Evolutionary conservation across 2,113 vertebrate species (phyloP).

Genomic region (Nesogale talazaci): DNA sequence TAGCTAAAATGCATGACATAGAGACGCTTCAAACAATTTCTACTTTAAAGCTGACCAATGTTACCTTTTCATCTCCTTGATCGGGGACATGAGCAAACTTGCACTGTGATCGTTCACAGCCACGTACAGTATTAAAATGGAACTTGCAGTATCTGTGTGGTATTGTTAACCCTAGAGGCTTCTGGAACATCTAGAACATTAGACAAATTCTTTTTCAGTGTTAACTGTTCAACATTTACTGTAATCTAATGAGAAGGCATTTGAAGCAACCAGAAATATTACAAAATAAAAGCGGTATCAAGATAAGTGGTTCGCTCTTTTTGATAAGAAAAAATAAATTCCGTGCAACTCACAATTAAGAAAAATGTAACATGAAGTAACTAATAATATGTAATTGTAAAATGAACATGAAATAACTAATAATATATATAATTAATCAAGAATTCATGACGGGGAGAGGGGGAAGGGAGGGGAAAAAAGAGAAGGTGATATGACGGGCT

Average conservation of each 20-base stretch:
- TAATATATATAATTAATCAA: no score
- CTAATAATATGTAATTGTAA: neutral
- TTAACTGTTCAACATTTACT: constrained; percentile 46
- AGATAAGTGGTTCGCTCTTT: neutral
- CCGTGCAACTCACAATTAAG: constrained; percentile 31
- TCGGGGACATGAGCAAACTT: constrained; percentile 89
- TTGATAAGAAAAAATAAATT: constrained; percentile 4
- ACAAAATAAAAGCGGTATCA: neutral
- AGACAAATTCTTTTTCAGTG: constrained; percentile 56
- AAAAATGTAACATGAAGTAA: constrained; percentile 35
- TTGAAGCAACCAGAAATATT: constrained; percentile 11
- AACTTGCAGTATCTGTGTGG: constrained; percentile 90
- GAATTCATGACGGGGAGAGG: no score
- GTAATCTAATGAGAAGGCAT: constrained; percentile 19
- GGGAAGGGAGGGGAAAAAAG: no score
- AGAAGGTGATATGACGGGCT: no score
- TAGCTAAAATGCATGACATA: neutral
- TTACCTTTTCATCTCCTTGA: constrained; percentile 93
- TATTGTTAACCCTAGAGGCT: constrained; percentile 79
- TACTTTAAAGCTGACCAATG: constrained; percentile 1
- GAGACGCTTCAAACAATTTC: neutral
- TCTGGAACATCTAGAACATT: constrained; percentile 80
- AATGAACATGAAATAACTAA: no score
- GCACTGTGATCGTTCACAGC: constrained; percentile 88
- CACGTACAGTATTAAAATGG: constrained; percentile 90